These are phyloP conservation scores for Acanthosoma haemorrhoidale DNA, from an alignment of 2,888 invertebrate genomes.

Conservation along the genomic window DNA sequence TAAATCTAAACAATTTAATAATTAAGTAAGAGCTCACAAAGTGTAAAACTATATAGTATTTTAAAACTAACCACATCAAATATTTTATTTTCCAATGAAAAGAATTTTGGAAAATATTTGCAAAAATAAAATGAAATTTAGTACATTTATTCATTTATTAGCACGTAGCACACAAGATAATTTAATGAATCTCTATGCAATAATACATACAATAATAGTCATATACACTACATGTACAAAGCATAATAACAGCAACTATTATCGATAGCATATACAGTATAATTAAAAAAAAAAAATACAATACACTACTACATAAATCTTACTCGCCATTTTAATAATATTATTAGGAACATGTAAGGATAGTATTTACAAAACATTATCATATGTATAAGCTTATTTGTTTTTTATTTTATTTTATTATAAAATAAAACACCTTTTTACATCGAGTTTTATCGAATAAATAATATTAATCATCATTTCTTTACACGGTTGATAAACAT, in stretches of 20 bases:
- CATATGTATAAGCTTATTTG: neutral
- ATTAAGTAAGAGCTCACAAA: too few species aligned
- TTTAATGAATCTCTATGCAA: constrained; percentile 10
- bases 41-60: too few species aligned
- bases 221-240: neutral
- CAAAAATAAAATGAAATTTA: too few species aligned
- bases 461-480: neutral
- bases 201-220: neutral
- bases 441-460: neutral
- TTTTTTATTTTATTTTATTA: neutral
- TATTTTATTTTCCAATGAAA: too few species aligned
- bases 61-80: too few species aligned
- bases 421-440: constrained; percentile 3
- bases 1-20: too few species aligned
- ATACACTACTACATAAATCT: constrained; percentile 16
- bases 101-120: too few species aligned
- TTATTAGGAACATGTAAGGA: constrained; percentile 29
- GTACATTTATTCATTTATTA: neutral
- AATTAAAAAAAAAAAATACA: neutral
- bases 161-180: neutral
- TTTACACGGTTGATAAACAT: neutral
- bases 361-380: constrained; percentile 17
- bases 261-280: constrained; percentile 17
- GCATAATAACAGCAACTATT: neutral
- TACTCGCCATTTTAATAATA: neutral